Conservation (phyloP, 92 coral and sea anemone species). For the Plumapathes pennacea region DNA sequence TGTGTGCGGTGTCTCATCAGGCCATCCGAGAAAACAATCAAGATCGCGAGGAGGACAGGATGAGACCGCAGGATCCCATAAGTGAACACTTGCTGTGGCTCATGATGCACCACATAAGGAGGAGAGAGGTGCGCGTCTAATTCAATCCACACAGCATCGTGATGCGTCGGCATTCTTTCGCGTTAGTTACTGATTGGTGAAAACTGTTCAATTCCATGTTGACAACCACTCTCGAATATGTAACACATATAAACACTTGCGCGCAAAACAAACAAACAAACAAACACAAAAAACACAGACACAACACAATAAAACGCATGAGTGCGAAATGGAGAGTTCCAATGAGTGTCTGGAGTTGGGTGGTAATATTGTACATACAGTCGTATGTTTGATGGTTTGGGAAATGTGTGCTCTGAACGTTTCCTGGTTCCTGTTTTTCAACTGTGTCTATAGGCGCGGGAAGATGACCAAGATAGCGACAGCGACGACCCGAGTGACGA, state of each 20-base stretch:
- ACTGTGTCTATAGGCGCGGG: constrained; percentile 3
- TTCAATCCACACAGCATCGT: neutral
- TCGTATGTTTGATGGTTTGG: no score
- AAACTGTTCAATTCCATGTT: no score
- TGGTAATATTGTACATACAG: no score
- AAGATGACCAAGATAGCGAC: constrained; percentile 66
- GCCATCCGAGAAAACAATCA: constrained; percentile 72
- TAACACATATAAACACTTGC: no score
- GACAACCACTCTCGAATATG: no score
- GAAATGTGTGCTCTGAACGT: neutral
- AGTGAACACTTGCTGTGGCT: constrained; percentile 91
- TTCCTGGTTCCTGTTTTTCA: neutral
- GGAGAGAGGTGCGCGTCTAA: constrained; percentile 44
- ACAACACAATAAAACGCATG: no score
- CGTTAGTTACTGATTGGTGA: no score
- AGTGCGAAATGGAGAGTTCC: no score
- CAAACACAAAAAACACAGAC: no score
- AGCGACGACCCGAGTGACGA: constrained; percentile 59
- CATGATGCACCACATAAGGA: constrained; percentile 97
- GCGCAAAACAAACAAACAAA: no score
- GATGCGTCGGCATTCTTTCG: neutral
- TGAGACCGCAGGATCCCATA: constrained; percentile 87
- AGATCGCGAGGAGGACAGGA: constrained; percentile 90
- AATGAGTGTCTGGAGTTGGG: no score
- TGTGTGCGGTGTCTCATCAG: constrained; percentile 16